Percentiles rank a stretch among this genome's conserved stretches.
Conservation (phyloP, 64 coral and sea anemone genomes). For the Montipora capricornis region DNA sequence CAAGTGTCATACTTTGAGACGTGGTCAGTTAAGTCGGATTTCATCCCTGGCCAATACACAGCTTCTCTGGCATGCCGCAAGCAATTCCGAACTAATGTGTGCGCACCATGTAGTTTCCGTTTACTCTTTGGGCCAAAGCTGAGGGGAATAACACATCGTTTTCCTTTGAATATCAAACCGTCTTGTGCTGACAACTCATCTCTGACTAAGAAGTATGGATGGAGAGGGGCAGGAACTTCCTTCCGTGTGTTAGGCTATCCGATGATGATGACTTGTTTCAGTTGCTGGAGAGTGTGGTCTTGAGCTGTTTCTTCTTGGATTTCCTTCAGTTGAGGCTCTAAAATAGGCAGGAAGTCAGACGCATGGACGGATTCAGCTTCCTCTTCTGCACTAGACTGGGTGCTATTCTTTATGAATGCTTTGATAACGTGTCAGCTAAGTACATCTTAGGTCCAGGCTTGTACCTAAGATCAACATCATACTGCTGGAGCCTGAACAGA, state of each 20-base stretch:
- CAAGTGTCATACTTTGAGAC: neutral
- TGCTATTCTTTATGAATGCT: neutral
- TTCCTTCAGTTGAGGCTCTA: neutral
- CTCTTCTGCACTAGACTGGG: neutral
- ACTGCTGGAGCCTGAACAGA: neutral
- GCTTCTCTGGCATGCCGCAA: neutral
- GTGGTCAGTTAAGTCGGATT: neutral
- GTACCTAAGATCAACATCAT: neutral
- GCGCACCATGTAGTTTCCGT: slow-evolving; percentile 6
- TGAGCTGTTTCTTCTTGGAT: neutral
- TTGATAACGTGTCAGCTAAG: neutral
- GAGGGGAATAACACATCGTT: neutral
- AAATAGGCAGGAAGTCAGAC: neutral
- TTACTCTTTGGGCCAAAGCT: neutral
- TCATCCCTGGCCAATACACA: slow-evolving; percentile 39
- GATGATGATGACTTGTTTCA: neutral
- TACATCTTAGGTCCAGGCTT: neutral
- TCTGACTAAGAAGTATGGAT: neutral
- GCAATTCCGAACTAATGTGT: neutral
- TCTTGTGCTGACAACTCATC: slow-evolving; percentile 18
- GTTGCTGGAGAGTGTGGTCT: neutral
- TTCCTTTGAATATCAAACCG: slow-evolving; percentile 6
- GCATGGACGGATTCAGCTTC: too few relatives aligned
- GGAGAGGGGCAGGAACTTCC: neutral
- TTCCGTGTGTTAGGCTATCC: neutral